Conservation (phyloP, 1,140 invertebrate species). For the Epicauta chinensis region DNA sequence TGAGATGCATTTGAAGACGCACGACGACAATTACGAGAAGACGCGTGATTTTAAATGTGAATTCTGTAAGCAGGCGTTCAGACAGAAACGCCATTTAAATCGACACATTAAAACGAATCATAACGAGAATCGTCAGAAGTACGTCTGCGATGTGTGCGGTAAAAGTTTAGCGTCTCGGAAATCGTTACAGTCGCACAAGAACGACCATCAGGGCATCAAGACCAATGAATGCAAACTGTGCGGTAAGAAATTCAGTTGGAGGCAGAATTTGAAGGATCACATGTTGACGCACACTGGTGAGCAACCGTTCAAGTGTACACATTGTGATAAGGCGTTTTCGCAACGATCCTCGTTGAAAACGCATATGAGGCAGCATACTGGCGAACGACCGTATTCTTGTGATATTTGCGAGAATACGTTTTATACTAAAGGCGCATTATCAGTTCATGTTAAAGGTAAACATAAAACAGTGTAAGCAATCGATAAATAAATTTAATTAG, state of each 20-base stretch:
- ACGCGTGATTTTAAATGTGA: too few species aligned
- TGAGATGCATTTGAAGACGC: not conserved
- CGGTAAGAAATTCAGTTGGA: constrained; percentile 10
- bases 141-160: not conserved
- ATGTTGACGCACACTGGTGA: constrained; percentile 11
- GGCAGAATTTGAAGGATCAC: constrained; percentile 12
- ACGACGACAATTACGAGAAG: too few species aligned
- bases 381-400: constrained; percentile 41
- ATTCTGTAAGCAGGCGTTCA: too few species aligned
- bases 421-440: constrained; percentile 25
- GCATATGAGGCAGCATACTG: constrained; percentile 1
- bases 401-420: constrained; percentile 67
- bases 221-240: constrained; percentile 19
- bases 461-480: too few species aligned
- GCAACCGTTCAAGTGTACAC: constrained; percentile 6
- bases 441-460: constrained; percentile 25
- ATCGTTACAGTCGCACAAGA: not conserved
- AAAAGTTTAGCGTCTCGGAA: not conserved
- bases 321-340: constrained; percentile 15
- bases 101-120: not conserved
- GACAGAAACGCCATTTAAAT: not conserved
- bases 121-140: not conserved
- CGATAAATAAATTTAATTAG: too few species aligned
- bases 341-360: constrained; percentile 7
- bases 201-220: not conserved